Base-by-base conservation (phyloP, 2,113 vertebrate species). In the Laterallus jamaicensis region DNA sequence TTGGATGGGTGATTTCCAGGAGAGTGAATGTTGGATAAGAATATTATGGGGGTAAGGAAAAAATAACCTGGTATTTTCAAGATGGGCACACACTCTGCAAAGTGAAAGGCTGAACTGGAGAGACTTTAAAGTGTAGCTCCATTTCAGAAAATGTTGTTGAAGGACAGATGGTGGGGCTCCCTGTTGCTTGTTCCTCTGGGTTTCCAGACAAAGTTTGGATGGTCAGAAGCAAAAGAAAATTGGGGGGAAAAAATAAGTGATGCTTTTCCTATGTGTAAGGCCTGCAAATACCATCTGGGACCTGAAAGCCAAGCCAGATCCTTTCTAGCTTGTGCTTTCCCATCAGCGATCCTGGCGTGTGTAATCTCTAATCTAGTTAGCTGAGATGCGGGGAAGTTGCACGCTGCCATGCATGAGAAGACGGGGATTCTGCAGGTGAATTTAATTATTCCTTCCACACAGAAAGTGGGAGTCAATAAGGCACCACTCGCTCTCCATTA, bases 281-380 rank as follows among this genome's bases (percentile, higher is more conserved):
- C 82, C 86, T 93, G 66, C 55, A 87, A 91, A 87, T 66, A 66
- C 31, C 69, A 80, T 44, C 63, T 69, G 86, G 82, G 81, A 91
- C 69, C 74, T 80, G 70, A 88, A 94, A 92, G 83, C 62, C 77
- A 76, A 47, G 74, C 42, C 84, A 78, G 83, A 66, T 35, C 55
- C 50, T 76, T 79, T 56, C 63, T 66, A 84, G 67, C 44, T 82
- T 68, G 32, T 64, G 77, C 58, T 58, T 73, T 90, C 83, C 94
- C 93, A 76, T 86, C 86, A 40, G 62, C 14, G 44, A 87, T 44
- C 60, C 70, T 56, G 70, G 86, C 90, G 62, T 54, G 49, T 2
- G 11, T 79, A 82, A 96, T 82, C 83, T 79, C 86, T 94, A 92
- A 94, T 91, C 69, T n/a, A 50, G 74, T 90, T 96, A 82, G 83